Base-by-base conservation (phyloP, 2,888 invertebrate genomes). In the Drosophila melanosoma region DNA sequence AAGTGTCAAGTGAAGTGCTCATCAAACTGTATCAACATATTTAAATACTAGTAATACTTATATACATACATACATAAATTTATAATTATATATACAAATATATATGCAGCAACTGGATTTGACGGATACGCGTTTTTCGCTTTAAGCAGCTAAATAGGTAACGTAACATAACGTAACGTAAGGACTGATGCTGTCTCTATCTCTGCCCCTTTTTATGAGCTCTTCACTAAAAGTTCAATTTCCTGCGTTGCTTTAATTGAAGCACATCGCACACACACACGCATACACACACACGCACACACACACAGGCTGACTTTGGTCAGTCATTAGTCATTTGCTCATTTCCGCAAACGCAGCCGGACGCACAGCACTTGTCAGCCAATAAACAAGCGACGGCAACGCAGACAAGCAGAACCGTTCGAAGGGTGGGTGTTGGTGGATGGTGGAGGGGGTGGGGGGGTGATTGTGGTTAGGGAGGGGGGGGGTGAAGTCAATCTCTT, bases 261-360 rank as follows among this genome's bases (percentile, higher is more conserved):
- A 89, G 83, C 81, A 81, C 75, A 79, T 69, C 73, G 76, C 73
- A 86, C 86, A 89, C 76, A 88, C 86, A 89, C 58, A 49, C 52
- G 3, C 23, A 10, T 6, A 10, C 7, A 1, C 17, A 33, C 33
- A 15, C 5, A 7, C 40, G 15, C 8, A 15, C 40, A 29, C 29
- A 32, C 15, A 20, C 3, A 35, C 23, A 45, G 23, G 15, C 45
- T 74, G 79, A 66, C 79, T 72, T 64, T 81, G 80, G 88, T 87
- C 85, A 85, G 90, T 89, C 90, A 87, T 87, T 87, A 90, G 87
- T 90, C 90, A 90, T 87, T 87, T 87, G 89, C 87, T 90, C 89
- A 89, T 87, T 87, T 87, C 87, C 89, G 90, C 76, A 76, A 79
- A 76, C 78, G 87, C 82, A 86, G 79, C 81, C 89, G 90, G 90